These are phyloP conservation scores for Drosophila cracens DNA, from an alignment of 2,888 invertebrate species.

Conservation along the genomic window DNA sequence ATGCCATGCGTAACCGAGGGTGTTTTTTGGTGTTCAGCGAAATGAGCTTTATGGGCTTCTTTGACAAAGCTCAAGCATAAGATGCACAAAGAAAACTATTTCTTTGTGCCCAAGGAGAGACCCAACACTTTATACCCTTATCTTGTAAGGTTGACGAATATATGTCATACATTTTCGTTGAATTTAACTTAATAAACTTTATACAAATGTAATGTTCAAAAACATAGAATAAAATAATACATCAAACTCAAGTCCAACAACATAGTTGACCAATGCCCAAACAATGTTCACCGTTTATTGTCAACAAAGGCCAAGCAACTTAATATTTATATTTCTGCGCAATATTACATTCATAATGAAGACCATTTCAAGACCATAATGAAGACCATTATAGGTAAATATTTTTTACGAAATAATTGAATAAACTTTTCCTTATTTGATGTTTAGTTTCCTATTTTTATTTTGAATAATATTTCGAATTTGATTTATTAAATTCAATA, in stretches of 20 bases:
- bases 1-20: slow-evolving; percentile 71
- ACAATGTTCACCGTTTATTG: neutral
- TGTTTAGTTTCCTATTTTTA: neutral
- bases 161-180: neutral
- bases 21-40: slow-evolving; percentile 55
- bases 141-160: neutral
- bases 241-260: neutral
- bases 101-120: slow-evolving; percentile 2
- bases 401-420: neutral
- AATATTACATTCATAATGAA: too few species aligned
- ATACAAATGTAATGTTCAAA: neutral
- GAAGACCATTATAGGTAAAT: too few species aligned
- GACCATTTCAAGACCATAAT: too few species aligned
- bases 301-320: neutral
- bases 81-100: slow-evolving; percentile 14
- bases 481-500: neutral
- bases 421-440: neutral
- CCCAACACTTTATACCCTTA: neutral
- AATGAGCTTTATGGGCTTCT: slow-evolving; percentile 47
- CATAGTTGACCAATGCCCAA: neutral
- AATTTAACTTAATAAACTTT: neutral
- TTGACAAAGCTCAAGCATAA: slow-evolving; percentile 12
- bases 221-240: neutral
- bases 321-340: too few species aligned
- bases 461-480: neutral